Base-by-base conservation (phyloP, 2,113 vertebrate genomes). In the Theristicus caerulescens region DNA sequence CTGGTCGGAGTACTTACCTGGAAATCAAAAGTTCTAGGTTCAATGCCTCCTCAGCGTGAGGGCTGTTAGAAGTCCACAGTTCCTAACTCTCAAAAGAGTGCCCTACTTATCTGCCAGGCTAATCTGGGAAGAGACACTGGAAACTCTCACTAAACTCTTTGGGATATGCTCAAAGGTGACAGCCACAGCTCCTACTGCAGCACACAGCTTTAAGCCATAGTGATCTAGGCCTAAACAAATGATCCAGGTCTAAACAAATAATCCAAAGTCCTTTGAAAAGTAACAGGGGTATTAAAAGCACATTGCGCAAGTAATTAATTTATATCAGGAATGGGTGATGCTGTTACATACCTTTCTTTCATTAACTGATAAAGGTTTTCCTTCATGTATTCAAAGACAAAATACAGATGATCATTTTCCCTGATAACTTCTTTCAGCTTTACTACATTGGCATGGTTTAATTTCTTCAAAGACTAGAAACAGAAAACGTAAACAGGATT, bases 351-450 rank as follows among this genome's bases (percentile, higher is more conserved):
- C 98, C 98, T 98, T 97, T 99, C 98, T 97, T 98, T 99, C 98
- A 99, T 99, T 94, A 98, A 96, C 89, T 99, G 98, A 89, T 99
- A 99, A 65, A 99, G 98, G 93, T 99, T 99, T 97, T 99, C 98
- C 89, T 99, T 99, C 98, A 99, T 99, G 95, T 99, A 99, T 78
- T 99, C 98, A 86, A 99, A 99, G 44, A 99, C 98, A 96, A 99
- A 99, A 92, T 99, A 99, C 13, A 99, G 98, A 87, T 98, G 97
- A 97, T 99, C 98, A 78, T 98, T 98, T 98, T 99, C 98, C 80
- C 98, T 97, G 93, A 99, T 98, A 88, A 99, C 98, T 98, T 99
- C 98, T 97, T 99, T 99, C 91, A 99, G 94, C 82, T 99, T 99
- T 64, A 99, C 98, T 51, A 99, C 97, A 59, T 99, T 99, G 92